Base-by-base conservation (phyloP, 2,797 vertebrate genomes). In the Danio choprae region DNA sequence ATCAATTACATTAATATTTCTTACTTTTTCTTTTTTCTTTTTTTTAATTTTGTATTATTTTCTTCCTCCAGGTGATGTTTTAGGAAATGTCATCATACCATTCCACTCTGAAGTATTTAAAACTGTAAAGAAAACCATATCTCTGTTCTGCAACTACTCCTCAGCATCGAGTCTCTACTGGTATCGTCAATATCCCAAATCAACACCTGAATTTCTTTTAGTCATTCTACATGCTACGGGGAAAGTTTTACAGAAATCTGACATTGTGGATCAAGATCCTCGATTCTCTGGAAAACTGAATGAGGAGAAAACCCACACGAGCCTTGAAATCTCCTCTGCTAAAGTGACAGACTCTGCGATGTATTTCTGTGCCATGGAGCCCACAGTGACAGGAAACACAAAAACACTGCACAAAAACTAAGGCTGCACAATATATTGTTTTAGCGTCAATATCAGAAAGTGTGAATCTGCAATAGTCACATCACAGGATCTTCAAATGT, bases 321-420 rank as follows among this genome's bases (percentile, higher is more conserved):
- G 38, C 74, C 71, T 83, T 2, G n/a, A 62, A 4, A 48, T 83
- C 15, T 53, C 53, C 9, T 68, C 76, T 43, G 81, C 53, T 9
- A 29, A 68, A 68, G 69, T 83, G 7, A 20, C 63, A 65, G 81
- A 83, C 70, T 74, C 64, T 4, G 73, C 59, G n/a, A 5, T 36
- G 11, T 73, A 80, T 11, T 72, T 51, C 48, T 73, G 77, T 73
- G 77, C 75, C 51, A 20, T 83, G 53, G 41, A 22, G 48, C 65
- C 77, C 69, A 80, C 77, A 73, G 56, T 73, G 48, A 72, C 77
- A 72, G 50, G 18, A 80, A 63, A 74, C 22, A 5, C 20, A 9
- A 48, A 46, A 12, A 53, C 16, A 41, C 70, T 68, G 43, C 29
- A 63, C 77, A 74, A 70, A 79, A 79, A 82, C 69, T 1, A 12